Base-by-base conservation (phyloP, 1,140 invertebrate genomes). In the Apis florea region DNA sequence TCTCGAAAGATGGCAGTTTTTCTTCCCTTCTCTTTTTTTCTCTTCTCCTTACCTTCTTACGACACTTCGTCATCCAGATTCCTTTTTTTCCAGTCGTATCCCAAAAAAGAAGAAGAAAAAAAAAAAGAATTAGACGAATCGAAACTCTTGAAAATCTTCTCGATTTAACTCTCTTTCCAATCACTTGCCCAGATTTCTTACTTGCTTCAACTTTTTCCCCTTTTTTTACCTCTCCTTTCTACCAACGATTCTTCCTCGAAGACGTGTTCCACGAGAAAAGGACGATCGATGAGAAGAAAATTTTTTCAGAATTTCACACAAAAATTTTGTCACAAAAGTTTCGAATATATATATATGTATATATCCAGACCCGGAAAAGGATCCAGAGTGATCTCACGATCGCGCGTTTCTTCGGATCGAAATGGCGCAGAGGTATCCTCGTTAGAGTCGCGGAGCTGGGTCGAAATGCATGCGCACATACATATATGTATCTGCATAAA, bases 401-500 rank as follows among this genome's bases (percentile, higher is more conserved):
- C 75, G 40, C 59, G 61, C 17, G 12, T 53, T 53, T 24, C 17
- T 61, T 69, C 40, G 19, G 70, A 10, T 58, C 56, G 54, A 78
- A 78, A 67, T 80, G 24, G 82, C 71, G 47, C 56, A 68, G 40
- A 15, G 79, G 71, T 72, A 63, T n/a, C 79, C 64, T 87, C 76
- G 63, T 86, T 86, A 86, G 76, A 53, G 56, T 49, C 53, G 12
- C 66, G 26, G 11, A 63, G 71, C 54, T 70, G 31, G 72, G 51
- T 76, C 83, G 53, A 82, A 80, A 70, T 58, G 64, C 59, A 21
- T 49, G 15, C 40, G 56, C 63, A 49, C 40, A 40, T 15, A 26
- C 31, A 40, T 47, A 19, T 78, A 83, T 79, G 12, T 71, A 85
- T 88, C 71, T 77, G 78, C 86, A 88, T 88, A 83, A 85, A 85